Evolutionary conservation across 2,113 vertebrate species (phyloP).

Genomic region (Phrynocephalus versicolor): DNA sequence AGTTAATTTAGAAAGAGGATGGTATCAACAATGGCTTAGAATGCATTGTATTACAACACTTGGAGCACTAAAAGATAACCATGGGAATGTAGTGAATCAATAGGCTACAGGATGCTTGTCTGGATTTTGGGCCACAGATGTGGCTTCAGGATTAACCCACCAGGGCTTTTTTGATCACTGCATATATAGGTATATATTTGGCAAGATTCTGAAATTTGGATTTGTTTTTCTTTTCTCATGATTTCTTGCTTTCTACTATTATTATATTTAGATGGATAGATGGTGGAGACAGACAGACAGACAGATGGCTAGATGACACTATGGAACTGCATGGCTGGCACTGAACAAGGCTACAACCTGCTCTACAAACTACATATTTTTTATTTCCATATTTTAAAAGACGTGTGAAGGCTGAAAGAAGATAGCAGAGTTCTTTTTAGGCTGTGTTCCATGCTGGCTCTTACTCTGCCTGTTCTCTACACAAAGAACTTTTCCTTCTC

Average conservation of each 20-base stretch:
- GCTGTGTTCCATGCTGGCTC: neutral
- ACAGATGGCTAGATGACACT: slow-evolving; percentile 18
- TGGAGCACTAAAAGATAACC: slow-evolving; percentile 62
- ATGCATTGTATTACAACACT: slow-evolving; percentile 25
- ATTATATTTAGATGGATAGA: too few relatives aligned
- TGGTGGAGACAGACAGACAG: too few relatives aligned
- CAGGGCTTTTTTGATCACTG: too few relatives aligned
- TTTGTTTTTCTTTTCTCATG: too few relatives aligned
- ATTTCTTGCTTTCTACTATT: too few relatives aligned
- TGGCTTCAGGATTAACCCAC: neutral
- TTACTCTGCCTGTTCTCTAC: neutral
- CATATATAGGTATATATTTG: too few relatives aligned
- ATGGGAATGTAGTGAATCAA: slow-evolving; percentile 30
- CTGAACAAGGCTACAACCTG: neutral
- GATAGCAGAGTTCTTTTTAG: too few relatives aligned
- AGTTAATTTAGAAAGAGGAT: slow-evolving; percentile 37
- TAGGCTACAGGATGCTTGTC: slow-evolving; percentile 6
- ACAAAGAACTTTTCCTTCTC: too few relatives aligned
- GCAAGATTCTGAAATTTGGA: too few relatives aligned
- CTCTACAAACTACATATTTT: neutral
- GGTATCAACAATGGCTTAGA: slow-evolving; percentile 41
- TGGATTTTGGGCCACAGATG: neutral
- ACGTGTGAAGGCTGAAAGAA: neutral
- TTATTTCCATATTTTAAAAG: neutral
- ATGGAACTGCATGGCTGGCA: neutral